Conservation (phyloP, 1,140 invertebrate genomes). For the Drosophila punjabiensis region DNA sequence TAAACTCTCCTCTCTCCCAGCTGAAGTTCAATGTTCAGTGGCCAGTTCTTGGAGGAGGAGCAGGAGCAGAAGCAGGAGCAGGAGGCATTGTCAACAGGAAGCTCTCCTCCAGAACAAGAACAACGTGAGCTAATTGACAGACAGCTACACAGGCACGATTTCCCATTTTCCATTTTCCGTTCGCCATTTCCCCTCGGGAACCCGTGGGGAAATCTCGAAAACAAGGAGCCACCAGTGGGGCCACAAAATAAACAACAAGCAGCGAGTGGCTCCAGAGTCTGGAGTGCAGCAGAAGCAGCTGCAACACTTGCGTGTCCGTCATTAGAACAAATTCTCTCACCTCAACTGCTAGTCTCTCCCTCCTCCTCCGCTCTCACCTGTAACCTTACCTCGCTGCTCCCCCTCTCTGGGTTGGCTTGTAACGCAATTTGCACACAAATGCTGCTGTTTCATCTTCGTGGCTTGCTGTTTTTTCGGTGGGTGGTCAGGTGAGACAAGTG, state of each 20-base stretch:
- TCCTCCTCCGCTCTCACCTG: not conserved
- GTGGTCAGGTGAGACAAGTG: constrained; percentile 84
- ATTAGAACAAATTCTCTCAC: constrained; percentile 85
- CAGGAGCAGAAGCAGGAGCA: not conserved
- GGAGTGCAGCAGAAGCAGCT: constrained; percentile 30
- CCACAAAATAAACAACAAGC: constrained; percentile 51
- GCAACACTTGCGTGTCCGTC: constrained; percentile 77
- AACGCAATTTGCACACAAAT: constrained; percentile 83
- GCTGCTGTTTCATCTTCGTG: constrained; percentile 78
- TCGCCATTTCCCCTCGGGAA: constrained; percentile 19
- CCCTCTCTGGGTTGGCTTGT: constrained; percentile 58
- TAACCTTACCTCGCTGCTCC: not conserved
- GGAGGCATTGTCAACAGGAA: constrained; percentile 37
- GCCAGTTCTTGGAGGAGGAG: not conserved
- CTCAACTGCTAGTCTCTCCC: constrained; percentile 23
- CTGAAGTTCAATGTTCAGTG: constrained; percentile 59
- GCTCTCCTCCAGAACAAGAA: constrained; percentile 40
- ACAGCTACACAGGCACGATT: constrained; percentile 66
- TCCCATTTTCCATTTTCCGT: constrained; percentile 46
- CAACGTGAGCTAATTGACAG: constrained; percentile 80
- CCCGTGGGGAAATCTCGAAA: not conserved
- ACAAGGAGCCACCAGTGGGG: constrained; percentile 9
- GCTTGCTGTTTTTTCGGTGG: constrained; percentile 67
- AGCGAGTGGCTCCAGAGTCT: constrained; percentile 23
- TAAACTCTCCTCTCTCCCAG: not conserved